Evolutionary conservation across 92 coral and sea anemone species (phyloP), one percentile per base, ranked within the genome.

Genomic region (Nematostella vectensis): DNA sequence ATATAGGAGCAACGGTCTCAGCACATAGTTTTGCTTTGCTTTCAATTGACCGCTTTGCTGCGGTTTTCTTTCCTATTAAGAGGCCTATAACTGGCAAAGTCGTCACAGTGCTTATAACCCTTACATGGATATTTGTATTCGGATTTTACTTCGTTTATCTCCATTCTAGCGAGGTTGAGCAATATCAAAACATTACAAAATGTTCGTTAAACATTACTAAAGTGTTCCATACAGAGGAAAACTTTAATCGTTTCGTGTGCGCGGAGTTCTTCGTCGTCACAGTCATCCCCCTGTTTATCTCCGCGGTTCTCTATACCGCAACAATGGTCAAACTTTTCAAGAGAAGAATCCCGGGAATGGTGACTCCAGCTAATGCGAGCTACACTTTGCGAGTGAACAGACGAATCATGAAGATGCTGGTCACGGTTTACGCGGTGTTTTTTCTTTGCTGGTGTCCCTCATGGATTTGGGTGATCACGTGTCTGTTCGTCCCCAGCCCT

Each of bases 21-120:
- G 63, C 71, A 0, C 62, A 54, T 37, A 72, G 63, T 37, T 72
- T 63, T 44, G 54, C 63, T 24, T 54, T 65, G 21, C 61, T 72
- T 2, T 58, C 79, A 16, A 42, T 72, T 13, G 79, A 72, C 37
- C 70, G 79, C 12, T 72, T 72, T 25, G 68, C 63, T 19, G 79
- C 79, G 11, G 79, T 72, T 2, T 72, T 62, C 51, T 56, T 63
- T 47, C 79, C 79, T 2, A 24, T 72, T 10, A 55, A 62, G n/a
- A 27, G 37, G 29, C 48, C 49, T 31, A 63, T 72, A 40, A 72
- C 57, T 27, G 63, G 59, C 17, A 72, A 72, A 36, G 29, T 44
- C 23, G 69, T 63, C 1, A 54, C 62, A 16, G 29, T 72, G 17
- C 57, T 72, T 39, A 63, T 72, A 27, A 59, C 50, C 4, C 8